Evolutionary conservation across 2,113 vertebrate species (phyloP), one percentile per base, ranked within the genome.

Genomic region (Platysteira castanea): DNA sequence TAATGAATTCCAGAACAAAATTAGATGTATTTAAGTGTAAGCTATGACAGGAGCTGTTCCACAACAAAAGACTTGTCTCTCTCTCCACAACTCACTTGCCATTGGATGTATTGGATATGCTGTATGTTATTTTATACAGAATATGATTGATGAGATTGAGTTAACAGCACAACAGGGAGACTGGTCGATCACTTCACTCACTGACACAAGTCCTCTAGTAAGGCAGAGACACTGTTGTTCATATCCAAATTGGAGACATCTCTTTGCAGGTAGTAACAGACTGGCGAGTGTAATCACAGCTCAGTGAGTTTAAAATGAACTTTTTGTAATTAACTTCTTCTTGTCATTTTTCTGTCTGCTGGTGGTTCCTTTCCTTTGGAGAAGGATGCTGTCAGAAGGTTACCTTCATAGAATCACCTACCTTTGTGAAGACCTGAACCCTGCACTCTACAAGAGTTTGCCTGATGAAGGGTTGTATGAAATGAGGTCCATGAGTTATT

Each of bases 311-410:
- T 71, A 26, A 78, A 78, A 78, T 65, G 31, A 96, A 69, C 69
- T 82, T 92, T 87, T 27, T 27, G 27, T 71, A 77, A 84, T 77
- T 84, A 37, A 56, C 35, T 67, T 82, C 11, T 93, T 87, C 37
- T 81, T 89, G 23, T 84, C 3, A 4, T 77, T 96, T 65, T 94
- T 86, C 30, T 84, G 18, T 49, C 68, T 16, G 8, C n/a, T 77
- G 79, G 17, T 64, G 56, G 46, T 31, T 94, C 39, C 59, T 57
- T 60, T 79, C 79, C 63, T 95, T 78, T 31, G 69, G 75, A 92
- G 95, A 98, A 98, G 85, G 83, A 99, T 99, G 99, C 97, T 99
- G 91, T 99, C 98, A 4, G 99, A 99, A 97, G 98, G 98, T 35
- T 99, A 98, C 97, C 97, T 99, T 89, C 98, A 98, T 31, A 95